Percentiles rank a stretch among this genome's conserved stretches.
These are phyloP conservation scores for Aphidius colemani DNA, from an alignment of 2,888 invertebrate species.

Conservation along the genomic window DNA sequence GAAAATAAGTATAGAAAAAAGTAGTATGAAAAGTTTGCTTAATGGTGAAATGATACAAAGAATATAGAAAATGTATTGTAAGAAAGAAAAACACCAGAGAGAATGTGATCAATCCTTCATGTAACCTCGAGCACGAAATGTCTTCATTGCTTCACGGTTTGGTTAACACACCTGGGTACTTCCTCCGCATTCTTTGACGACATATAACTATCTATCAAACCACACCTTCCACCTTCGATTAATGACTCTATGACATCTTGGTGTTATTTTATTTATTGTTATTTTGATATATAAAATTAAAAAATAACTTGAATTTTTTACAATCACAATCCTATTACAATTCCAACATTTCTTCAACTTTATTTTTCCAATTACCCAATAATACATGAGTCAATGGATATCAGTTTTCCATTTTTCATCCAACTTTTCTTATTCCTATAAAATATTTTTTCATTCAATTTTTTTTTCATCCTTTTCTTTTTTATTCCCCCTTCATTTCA, in stretches of 20 bases:
- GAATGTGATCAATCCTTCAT: constrained; percentile 35
- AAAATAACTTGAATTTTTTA: too few relatives aligned
- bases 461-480: not conserved
- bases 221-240: not conserved
- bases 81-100: constrained; percentile 22
- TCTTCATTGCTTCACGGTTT: constrained; percentile 23
- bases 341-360: not conserved
- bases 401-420: not conserved
- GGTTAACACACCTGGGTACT: constrained; percentile 33
- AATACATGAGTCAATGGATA: too few relatives aligned
- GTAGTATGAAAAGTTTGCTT: not conserved
- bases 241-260: not conserved
- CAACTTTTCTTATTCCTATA: not conserved
- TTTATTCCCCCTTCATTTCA: not conserved
- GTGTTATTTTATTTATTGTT: not conserved
- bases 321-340: too few relatives aligned
- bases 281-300: not conserved
- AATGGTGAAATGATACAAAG: constrained; percentile 17
- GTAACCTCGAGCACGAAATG: constrained; percentile 22
- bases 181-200: constrained; percentile 20
- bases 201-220: constrained; percentile 33
- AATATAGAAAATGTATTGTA: not conserved
- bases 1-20: not conserved
- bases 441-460: not conserved
- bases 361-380: not conserved